phyloP scores from a whole-genome alignment of 1,140 invertebrate genomes.

The Solenopsis invicta region DNA sequence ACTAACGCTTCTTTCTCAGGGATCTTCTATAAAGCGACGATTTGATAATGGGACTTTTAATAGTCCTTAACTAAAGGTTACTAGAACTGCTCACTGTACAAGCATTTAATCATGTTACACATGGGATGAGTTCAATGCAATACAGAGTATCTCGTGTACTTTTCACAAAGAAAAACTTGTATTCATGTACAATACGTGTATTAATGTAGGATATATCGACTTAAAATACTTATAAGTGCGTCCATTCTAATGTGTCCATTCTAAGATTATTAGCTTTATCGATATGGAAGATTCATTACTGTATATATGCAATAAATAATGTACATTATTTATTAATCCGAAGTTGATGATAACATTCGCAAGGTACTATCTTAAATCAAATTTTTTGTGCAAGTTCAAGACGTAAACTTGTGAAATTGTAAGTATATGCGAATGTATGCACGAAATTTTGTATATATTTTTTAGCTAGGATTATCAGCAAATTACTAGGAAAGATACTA shows the following conservation, averaged over 20 bases:
- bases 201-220: constrained; percentile 21
- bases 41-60: constrained; percentile 28
- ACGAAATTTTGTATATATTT: constrained; percentile 46
- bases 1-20: constrained; percentile 72
- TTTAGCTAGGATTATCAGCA: constrained; percentile 19
- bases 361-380: constrained; percentile 21
- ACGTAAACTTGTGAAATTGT: neutral
- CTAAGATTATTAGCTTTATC: constrained; percentile 32
- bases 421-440: constrained; percentile 4
- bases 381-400: neutral
- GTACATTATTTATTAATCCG: constrained; percentile 25
- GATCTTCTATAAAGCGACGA: constrained; percentile 64
- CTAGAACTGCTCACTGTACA: constrained; percentile 11
- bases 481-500: constrained; percentile 8
- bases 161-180: constrained; percentile 25
- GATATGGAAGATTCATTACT: constrained; percentile 34
- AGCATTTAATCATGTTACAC: constrained; percentile 8
- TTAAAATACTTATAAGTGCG: constrained; percentile 40
- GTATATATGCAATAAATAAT: constrained; percentile 8
- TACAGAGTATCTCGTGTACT: neutral
- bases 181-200: constrained; percentile 64
- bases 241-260: neutral
- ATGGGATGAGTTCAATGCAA: constrained; percentile 28
- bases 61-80: constrained; percentile 17
- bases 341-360: constrained; percentile 15